These are phyloP conservation scores for Ptychoptera contaminata DNA, from an alignment of 2,888 invertebrate genomes.

Conservation along the genomic window DNA sequence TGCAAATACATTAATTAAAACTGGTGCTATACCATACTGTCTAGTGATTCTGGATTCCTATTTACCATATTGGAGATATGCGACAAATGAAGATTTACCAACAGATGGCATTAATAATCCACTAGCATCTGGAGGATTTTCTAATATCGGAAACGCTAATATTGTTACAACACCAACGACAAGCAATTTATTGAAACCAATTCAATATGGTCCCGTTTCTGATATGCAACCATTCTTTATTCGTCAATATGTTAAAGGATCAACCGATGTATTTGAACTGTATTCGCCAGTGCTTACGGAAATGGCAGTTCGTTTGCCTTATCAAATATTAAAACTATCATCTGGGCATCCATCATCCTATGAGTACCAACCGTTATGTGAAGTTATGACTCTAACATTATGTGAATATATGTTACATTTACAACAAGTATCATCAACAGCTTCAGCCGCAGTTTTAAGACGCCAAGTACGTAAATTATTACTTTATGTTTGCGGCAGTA, in stretches of 20 bases:
- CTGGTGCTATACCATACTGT: constrained; percentile 57
- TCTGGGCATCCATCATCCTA: constrained; percentile 27
- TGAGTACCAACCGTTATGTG: constrained; percentile 38
- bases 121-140: constrained; percentile 8
- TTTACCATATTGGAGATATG: constrained; percentile 60
- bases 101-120: constrained; percentile 13
- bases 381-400: constrained; percentile 43
- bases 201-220: constrained; percentile 64
- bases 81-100: constrained; percentile 27
- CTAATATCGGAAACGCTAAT: background rate
- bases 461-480: constrained; percentile 85
- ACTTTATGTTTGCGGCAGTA: constrained; percentile 83
- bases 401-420: constrained; percentile 94
- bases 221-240: constrained; percentile 95
- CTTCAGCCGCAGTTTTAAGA: constrained; percentile 51
- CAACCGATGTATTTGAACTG: constrained; percentile 82
- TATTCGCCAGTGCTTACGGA: constrained; percentile 91
- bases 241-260: constrained; percentile 83
- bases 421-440: constrained; percentile 29
- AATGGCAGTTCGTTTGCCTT: constrained; percentile 83
- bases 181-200: constrained; percentile 56
- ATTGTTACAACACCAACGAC: constrained; percentile 17
- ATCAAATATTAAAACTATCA: constrained; percentile 51
- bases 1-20: constrained; percentile 50
- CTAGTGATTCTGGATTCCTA: constrained; percentile 52